Evolutionary conservation across 1,140 invertebrate species (phyloP), one percentile per base, ranked within the genome.

Genomic region (Mesaphorura yosii): DNA sequence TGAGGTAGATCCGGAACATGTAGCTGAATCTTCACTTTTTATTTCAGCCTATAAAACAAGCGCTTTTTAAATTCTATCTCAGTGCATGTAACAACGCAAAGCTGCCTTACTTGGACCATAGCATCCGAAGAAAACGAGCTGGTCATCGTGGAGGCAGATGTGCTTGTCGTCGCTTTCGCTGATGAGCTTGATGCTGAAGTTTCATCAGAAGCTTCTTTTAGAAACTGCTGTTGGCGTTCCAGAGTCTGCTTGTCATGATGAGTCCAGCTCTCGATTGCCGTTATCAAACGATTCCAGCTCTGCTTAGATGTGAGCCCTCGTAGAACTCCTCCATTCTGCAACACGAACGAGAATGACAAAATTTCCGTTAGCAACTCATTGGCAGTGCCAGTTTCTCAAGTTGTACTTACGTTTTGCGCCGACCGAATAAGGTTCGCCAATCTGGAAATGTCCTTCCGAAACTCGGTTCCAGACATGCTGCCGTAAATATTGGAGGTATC

Each of bases 281-380:
- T 31, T 15, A 63, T 59, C 0, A 63, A 40, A 41, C 61, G 45
- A 25, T 57, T 59, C 61, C 61, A 63, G 10, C 51, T 48, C 26
- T 50, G 26, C 19, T 55, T 26, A 1, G 61, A 58, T 3, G 57
- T 53, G 2, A 63, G 48, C 10, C 61, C 53, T 27, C 58, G 47
- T 0, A 63, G 29, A 28, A 63, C 53, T 25, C 61, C 61, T 15
- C 61, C 61, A 29, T 58, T 59, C 61, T 62, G 42, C 10, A 48
- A 41, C n/a, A 41, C 45, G 7, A 48, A 45, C 23, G 37, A 37
- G 31, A 48, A 48, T n/a, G 10, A 19, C 31, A 48, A 7, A 5
- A 31, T 17, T 46, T 27, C 19, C 28, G 23, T 25, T 20, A 44
- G 23, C 17, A 48, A 17, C 34, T 26, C 31, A 10, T 34, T 34